A percentile compares a stretch with the other conserved stretches of the same genome.
These are phyloP conservation scores for Hoplodrina blanda DNA, from an alignment of 2,888 invertebrate genomes.

Conservation along the genomic window DNA sequence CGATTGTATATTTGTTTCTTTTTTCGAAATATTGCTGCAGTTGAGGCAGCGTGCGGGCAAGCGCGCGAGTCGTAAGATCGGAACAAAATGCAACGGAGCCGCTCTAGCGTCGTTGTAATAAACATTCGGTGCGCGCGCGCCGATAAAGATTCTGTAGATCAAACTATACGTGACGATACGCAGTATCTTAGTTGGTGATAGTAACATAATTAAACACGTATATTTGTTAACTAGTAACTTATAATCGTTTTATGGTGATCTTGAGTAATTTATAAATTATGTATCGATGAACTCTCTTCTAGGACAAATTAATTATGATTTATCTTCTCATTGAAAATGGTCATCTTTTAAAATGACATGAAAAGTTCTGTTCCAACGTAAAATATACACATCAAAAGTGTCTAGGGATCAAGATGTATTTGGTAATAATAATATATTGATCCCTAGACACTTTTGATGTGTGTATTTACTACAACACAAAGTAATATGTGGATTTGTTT, in stretches of 20 bases:
- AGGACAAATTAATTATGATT: neutral
- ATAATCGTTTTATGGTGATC: neutral
- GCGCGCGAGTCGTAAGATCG: conserved; percentile 66
- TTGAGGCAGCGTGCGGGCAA: conserved; percentile 64
- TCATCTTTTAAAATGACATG: too few species aligned
- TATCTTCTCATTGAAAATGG: too few species aligned
- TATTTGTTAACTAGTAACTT: neutral
- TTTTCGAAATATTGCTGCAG: conserved; percentile 21
- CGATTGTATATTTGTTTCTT: neutral
- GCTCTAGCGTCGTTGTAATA: conserved; percentile 66
- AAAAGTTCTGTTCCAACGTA: too few species aligned
- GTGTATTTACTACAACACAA: too few species aligned
- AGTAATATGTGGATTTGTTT: too few species aligned
- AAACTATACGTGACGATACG: conserved; percentile 57
- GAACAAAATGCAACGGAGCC: conserved; percentile 66
- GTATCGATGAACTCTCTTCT: neutral
- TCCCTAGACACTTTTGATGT: too few species aligned
- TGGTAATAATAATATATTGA: too few species aligned
- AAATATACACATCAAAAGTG: too few species aligned
- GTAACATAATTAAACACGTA: conserved; percentile 16
- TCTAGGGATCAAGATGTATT: too few species aligned
- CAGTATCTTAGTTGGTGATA: conserved; percentile 25
- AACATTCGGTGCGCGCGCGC: conserved; percentile 59
- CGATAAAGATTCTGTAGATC: conserved; percentile 56
- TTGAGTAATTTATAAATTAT: neutral